Evolutionary conservation across 2,888 invertebrate species (phyloP), one percentile per base, ranked within the genome.

Genomic region (Drosophila sordidula): DNA sequence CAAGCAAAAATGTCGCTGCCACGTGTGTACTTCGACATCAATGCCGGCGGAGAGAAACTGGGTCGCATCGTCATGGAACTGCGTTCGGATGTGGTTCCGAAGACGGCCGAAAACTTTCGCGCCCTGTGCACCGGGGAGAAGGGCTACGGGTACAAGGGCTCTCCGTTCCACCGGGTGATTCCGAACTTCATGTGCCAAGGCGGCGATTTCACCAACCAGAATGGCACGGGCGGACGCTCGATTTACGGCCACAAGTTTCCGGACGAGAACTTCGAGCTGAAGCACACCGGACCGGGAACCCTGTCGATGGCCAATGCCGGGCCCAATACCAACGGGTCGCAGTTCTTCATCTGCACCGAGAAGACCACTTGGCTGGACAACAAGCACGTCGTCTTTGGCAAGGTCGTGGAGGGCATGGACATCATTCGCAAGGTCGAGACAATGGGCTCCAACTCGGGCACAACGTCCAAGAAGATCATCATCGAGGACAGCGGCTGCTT

Each of bases 171-270:
- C 93, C 96, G 98, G 78, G 96, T 98, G 85, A 98, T 98, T 92
- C 98, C 98, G 78, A 97, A 97, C 93, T 98, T 98, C 94, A 98
- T 98, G 98, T 96, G 97, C 93, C 98, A 98, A 94, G 98, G 97
- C 52, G 97, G 98, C 78, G 98, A 98, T 92, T 98, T 98, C 91
- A 98, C 98, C 82, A 96, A 96, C 92, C 96, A 98, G 95, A 97
- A 97, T 92, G 98, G 98, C 93, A 97, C 97, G 86, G 97, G 97
- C 67, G 98, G 98, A 77, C 98, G 98, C 93, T 98, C 98, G 78
- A 99, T 99, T 93, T 99, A 98, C 87, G 99, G 99, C 34, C 94
- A 95, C 89, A 98, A 98, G 93, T 99, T 99, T 92, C 95, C 94
- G 18, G 99, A 99, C 92, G 99, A 99, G 93, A 99, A 99, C 94